Evolutionary conservation across 2,113 vertebrate species (phyloP).

Genomic region (Vidua chalybeata): DNA sequence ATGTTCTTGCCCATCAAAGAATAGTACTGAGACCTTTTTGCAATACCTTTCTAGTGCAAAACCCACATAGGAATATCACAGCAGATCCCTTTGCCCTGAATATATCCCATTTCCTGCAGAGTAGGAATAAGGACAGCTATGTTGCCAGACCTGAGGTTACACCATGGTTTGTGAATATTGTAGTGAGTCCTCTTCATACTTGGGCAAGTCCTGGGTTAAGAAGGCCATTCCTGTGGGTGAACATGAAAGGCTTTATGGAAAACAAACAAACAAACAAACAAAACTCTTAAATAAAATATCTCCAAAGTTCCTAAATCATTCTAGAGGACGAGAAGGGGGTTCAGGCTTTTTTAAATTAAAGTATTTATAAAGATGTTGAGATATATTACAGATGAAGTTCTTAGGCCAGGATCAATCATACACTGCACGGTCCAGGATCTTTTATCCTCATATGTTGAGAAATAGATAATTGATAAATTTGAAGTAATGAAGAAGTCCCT

Average conservation of each 20-base stretch:
- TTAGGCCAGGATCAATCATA: not conserved
- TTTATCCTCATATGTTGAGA: not conserved
- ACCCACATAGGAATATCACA: rapidly evolving
- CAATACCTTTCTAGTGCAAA: not conserved
- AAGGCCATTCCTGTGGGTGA: not conserved
- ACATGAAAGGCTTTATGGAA: not conserved
- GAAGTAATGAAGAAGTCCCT: not conserved
- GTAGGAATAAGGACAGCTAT: not conserved
- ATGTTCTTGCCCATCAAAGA: not conserved
- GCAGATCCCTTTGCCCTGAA: not conserved
- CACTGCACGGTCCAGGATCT: not conserved
- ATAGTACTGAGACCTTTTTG: not conserved
- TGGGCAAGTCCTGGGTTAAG: not conserved
- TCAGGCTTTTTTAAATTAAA: not conserved
- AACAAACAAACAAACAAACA: too few species aligned
- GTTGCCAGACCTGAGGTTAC: not conserved
- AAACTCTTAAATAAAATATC: not conserved
- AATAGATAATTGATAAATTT: not conserved
- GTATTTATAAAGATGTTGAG: not conserved
- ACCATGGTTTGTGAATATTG: not conserved
- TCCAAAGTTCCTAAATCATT: not conserved
- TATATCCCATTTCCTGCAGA: not conserved
- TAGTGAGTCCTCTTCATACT: not conserved
- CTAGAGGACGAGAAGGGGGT: not conserved
- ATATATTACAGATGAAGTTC: not conserved